Percentiles rank a stretch among this genome's conserved stretches.
Conservation (phyloP, 1,140 invertebrate genomes). For the Bactericera cockerelli region DNA sequence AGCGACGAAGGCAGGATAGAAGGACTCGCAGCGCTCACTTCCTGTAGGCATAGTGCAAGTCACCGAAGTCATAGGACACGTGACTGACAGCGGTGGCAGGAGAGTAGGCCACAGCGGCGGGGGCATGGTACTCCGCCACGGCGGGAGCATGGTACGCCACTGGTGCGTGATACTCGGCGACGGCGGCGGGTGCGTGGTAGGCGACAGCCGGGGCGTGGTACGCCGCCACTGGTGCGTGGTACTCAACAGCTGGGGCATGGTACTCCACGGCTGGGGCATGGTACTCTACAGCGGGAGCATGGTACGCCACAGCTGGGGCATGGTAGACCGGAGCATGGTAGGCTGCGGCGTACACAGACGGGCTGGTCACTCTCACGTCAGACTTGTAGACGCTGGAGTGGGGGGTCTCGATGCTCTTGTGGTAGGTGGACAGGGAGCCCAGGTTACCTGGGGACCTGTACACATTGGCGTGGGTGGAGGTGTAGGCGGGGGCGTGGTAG, state of each 20-base stretch:
- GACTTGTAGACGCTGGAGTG: constrained; percentile 28
- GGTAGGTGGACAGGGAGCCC: constrained; percentile 27
- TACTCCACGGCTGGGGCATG: constrained; percentile 4
- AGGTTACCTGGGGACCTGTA: constrained; percentile 26
- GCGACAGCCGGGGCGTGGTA: constrained; percentile 16
- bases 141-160: constrained; percentile 19
- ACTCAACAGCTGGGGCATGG: constrained; percentile 8
- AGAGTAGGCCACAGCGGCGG: constrained; percentile 6
- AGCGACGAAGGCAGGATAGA: background rate
- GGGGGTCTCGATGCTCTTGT: constrained; percentile 28
- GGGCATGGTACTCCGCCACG: constrained; percentile 16
- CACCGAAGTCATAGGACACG: background rate
- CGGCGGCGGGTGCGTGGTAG: constrained; percentile 15
- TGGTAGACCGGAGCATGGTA: constrained; percentile 19
- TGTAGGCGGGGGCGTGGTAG: constrained; percentile 21
- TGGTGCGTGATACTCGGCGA: constrained; percentile 22
- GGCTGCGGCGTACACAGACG: constrained; percentile 22
- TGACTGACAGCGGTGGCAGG: background rate
- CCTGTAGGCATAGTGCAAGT: background rate
- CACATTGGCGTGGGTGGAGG: constrained; percentile 26
- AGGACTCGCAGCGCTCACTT: too few species aligned
- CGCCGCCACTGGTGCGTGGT: constrained; percentile 17
- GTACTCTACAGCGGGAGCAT: constrained; percentile 16
- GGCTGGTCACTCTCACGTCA: constrained; percentile 29
- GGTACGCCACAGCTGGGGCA: constrained; percentile 19